These are phyloP conservation scores for Tragelaphus buxtoni DNA, from an alignment of 2,113 vertebrate species.

Conservation along the genomic window DNA sequence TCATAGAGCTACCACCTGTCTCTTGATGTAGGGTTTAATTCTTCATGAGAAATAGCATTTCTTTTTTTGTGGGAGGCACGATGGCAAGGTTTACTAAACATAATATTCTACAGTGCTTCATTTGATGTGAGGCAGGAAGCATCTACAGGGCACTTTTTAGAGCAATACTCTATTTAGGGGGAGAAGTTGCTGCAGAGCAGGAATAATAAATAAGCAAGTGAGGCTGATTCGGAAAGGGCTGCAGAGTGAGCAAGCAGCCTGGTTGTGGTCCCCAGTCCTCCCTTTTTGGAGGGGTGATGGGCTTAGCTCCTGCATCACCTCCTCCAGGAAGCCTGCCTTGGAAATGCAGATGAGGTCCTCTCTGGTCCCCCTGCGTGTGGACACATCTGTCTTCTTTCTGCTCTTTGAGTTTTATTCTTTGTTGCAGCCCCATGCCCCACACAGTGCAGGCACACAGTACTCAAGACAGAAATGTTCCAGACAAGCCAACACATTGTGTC, in stretches of 20 bases:
- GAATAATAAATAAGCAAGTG: neutral
- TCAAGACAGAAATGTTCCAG: neutral
- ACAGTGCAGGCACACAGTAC: neutral
- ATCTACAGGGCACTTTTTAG: neutral
- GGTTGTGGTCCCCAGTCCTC: neutral
- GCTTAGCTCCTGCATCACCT: neutral
- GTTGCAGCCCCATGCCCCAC: neutral
- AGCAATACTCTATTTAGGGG: neutral
- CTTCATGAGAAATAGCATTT: neutral
- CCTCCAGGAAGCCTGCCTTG: neutral
- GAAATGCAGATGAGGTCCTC: neutral
- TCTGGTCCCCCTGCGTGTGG: neutral
- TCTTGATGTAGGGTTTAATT: neutral
- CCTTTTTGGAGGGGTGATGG: neutral
- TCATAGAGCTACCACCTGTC: neutral
- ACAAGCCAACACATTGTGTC: neutral
- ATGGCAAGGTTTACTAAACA: neutral
- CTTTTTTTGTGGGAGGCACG: neutral
- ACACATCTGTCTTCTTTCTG: constrained; percentile 9
- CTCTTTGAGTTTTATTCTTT: constrained; percentile 8
- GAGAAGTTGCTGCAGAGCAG: neutral
- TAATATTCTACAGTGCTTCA: neutral
- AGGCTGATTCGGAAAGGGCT: neutral
- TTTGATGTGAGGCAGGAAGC: neutral
- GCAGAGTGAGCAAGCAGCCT: neutral